phyloP scores from a whole-genome alignment of 1,140 invertebrate species.

The Pissodes strobi region DNA sequence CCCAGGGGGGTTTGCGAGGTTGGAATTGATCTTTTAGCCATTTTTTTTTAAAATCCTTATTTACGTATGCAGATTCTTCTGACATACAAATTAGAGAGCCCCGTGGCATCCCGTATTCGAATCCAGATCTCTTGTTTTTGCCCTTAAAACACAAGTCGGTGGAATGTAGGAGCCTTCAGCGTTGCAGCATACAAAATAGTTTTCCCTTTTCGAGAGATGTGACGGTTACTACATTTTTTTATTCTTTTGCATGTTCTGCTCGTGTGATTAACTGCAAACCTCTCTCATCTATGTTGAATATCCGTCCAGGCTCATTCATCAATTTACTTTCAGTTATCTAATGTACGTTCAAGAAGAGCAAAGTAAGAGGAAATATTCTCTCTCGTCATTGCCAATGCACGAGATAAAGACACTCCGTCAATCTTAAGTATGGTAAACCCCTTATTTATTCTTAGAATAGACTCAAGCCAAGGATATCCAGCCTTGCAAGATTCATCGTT shows the following conservation, averaged over 20 bases:
- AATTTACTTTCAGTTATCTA: slow-evolving; percentile 42
- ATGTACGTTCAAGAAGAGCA: too few relatives aligned
- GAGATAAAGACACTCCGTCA: slow-evolving; percentile 51
- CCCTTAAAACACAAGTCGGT: slow-evolving; percentile 41
- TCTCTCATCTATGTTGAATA: slow-evolving; percentile 57
- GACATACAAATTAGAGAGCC: slow-evolving; percentile 45
- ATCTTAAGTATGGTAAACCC: slow-evolving; percentile 45
- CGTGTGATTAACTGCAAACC: slow-evolving; percentile 54
- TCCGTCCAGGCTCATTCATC: slow-evolving; percentile 46
- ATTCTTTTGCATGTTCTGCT: slow-evolving; percentile 42
- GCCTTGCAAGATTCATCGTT: slow-evolving; percentile 36
- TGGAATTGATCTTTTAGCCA: slow-evolving; percentile 49
- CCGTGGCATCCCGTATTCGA: slow-evolving; percentile 42
- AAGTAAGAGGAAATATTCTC: too few relatives aligned
- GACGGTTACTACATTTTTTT: slow-evolving; percentile 42
- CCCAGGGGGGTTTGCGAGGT: slow-evolving; percentile 49
- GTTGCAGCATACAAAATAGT: slow-evolving; percentile 37
- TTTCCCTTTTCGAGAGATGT: slow-evolving; percentile 43
- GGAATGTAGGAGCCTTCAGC: slow-evolving; percentile 39
- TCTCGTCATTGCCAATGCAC: slow-evolving; percentile 57
- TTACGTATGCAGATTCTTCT: slow-evolving; percentile 43
- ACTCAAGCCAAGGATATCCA: slow-evolving; percentile 40
- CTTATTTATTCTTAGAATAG: slow-evolving; percentile 51
- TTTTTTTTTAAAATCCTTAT: slow-evolving; percentile 38
- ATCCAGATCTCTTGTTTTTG: slow-evolving; percentile 41